These are phyloP conservation scores for Tokudaia muenninki DNA, from an alignment of 2,797 vertebrate species.

Conservation along the genomic window DNA sequence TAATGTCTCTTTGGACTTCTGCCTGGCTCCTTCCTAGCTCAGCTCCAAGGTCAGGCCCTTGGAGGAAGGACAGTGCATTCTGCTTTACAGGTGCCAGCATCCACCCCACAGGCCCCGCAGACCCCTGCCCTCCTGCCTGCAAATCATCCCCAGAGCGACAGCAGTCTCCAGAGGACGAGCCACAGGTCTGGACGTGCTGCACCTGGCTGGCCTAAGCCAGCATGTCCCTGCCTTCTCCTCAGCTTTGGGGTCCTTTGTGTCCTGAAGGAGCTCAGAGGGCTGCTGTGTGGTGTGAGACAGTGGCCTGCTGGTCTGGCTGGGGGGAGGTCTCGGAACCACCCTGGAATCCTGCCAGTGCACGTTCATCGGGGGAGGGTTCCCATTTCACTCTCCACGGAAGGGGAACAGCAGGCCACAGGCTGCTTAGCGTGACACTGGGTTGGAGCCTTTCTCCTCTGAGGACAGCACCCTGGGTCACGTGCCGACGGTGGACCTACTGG, in stretches of 20 bases:
- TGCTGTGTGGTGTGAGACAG: rapidly evolving
- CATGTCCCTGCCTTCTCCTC: background rate
- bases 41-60: rapidly evolving
- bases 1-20: rapidly evolving
- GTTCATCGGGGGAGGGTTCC: background rate
- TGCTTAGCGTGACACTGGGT: background rate
- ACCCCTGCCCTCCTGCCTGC: background rate
- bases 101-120: constrained; percentile 80
- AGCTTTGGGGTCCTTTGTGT: background rate
- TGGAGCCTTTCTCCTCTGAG: background rate
- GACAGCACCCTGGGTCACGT: background rate
- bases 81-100: constrained; percentile 87
- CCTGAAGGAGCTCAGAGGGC: background rate
- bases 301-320: background rate
- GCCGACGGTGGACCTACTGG: rapidly evolving
- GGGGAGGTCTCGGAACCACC: background rate
- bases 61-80: background rate
- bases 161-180: constrained; percentile 69
- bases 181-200: constrained; percentile 80
- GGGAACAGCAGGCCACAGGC: background rate
- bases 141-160: background rate
- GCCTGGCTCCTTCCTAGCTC: background rate
- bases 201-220: background rate
- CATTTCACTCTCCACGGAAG: background rate
- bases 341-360: background rate